These are phyloP conservation scores for Patella caerulea DNA, from an alignment of 2,888 invertebrate species.

Conservation along the genomic window DNA sequence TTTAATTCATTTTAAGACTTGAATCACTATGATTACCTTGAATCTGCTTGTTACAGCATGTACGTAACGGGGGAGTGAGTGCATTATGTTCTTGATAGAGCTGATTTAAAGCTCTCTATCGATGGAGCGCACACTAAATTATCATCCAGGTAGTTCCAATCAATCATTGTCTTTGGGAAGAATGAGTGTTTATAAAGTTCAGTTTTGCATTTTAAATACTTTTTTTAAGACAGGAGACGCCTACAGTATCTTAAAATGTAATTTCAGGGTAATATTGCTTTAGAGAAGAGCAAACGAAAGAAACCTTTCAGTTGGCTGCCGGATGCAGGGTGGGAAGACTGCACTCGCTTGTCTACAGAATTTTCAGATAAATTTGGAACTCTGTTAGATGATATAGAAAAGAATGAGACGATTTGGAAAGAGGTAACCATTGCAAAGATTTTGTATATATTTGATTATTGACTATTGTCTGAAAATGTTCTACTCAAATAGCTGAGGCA, in stretches of 20 bases:
- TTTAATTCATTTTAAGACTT: too few relatives aligned
- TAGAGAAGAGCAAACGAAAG: constrained; percentile 80
- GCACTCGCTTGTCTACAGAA: constrained; percentile 80
- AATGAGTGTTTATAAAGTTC: too few relatives aligned
- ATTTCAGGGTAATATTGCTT: constrained; percentile 76
- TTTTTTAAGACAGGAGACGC: background rate
- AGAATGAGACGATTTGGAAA: constrained; percentile 75
- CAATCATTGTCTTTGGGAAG: too few relatives aligned
- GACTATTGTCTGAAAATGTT: background rate
- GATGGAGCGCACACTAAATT: too few relatives aligned
- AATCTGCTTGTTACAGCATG: too few relatives aligned
- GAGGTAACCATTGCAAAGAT: constrained; percentile 73
- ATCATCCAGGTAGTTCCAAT: background rate
- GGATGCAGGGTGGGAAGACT: constrained; percentile 86
- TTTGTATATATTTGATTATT: background rate
- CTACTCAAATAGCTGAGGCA: too few relatives aligned
- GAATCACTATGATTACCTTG: too few relatives aligned
- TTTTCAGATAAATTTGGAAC: constrained; percentile 79
- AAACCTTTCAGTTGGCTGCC: constrained; percentile 84
- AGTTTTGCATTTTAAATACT: too few relatives aligned
- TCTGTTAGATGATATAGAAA: constrained; percentile 79
- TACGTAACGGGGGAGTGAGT: too few relatives aligned
- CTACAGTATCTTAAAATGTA: background rate
- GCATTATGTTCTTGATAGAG: too few relatives aligned
- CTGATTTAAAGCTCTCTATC: too few relatives aligned